A percentile compares a stretch with the other conserved stretches of the same genome.
phyloP scores from a whole-genome alignment of 2,797 vertebrate species.

The Acanthurus leucopareius region DNA sequence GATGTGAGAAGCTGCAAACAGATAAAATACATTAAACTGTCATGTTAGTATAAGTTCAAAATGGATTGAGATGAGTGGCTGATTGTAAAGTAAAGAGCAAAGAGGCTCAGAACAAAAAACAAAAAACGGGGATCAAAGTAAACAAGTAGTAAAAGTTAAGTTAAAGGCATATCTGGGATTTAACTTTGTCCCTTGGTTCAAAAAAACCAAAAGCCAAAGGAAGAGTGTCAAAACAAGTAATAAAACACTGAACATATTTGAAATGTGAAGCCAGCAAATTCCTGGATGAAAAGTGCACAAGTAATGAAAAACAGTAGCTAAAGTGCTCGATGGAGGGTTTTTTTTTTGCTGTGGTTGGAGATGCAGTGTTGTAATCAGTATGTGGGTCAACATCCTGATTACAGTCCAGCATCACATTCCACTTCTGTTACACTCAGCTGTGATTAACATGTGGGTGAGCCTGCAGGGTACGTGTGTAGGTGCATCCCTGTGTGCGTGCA shows the following conservation, averaged over 20 bases:
- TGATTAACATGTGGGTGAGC: conserved; percentile 66
- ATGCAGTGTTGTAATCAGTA: conserved; percentile 53
- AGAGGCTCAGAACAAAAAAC: background rate
- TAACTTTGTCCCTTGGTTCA: background rate
- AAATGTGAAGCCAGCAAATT: background rate
- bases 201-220: background rate
- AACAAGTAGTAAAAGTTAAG: background rate
- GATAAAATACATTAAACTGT: conserved; percentile 54
- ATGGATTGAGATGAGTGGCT: conserved; percentile 17
- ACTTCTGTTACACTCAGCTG: conserved; percentile 45
- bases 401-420: conserved; percentile 64
- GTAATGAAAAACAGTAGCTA: conserved; percentile 13
- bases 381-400: conserved; percentile 69
- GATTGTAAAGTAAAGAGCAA: background rate
- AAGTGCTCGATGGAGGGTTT: background rate
- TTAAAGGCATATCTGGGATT: background rate
- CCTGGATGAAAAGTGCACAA: conserved; percentile 15
- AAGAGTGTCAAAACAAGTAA: background rate
- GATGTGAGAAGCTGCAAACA: conserved; percentile 40
- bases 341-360: conserved; percentile 13
- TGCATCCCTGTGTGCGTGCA: background rate
- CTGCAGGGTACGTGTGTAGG: conserved; percentile 16
- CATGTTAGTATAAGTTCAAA: conserved; percentile 37
- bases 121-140: background rate
- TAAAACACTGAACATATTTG: background rate